A percentile compares a stretch with the other conserved stretches of the same genome.
These are phyloP conservation scores for Illadopsis cleaveri DNA, from an alignment of 2,113 vertebrate species.

Conservation along the genomic window DNA sequence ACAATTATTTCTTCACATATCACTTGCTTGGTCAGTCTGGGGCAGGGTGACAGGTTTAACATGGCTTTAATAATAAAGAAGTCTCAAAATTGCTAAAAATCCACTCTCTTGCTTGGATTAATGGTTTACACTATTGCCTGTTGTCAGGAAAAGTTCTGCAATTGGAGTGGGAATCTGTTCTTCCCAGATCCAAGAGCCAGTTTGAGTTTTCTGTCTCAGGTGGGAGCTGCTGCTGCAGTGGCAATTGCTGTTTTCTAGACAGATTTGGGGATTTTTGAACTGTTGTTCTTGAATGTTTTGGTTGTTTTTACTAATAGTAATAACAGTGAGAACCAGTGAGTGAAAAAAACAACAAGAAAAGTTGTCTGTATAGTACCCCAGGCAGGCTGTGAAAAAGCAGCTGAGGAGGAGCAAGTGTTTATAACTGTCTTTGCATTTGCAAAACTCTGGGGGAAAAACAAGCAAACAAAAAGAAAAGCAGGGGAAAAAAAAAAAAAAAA, in stretches of 20 bases:
- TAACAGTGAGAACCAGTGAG: not conserved
- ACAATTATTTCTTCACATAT: not conserved
- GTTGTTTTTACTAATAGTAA: not conserved
- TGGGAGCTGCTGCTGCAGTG: not conserved
- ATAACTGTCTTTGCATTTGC: not conserved
- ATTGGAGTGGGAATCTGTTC: not conserved
- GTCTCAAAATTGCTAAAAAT: not conserved
- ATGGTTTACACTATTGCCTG: not conserved
- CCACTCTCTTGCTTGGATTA: accelerated
- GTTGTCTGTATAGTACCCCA: not conserved
- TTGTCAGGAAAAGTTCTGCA: not conserved
- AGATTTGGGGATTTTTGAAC: not conserved
- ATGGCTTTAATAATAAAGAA: not conserved
- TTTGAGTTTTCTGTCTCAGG: not conserved
- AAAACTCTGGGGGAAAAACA: not conserved
- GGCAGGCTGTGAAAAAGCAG: not conserved
- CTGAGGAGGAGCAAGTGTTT: not conserved
- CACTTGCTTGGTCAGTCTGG: not conserved
- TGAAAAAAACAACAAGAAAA: not conserved
- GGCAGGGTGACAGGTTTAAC: not conserved
- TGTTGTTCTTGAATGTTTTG: not conserved
- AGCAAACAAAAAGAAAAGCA: not conserved
- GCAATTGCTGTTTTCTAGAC: not conserved
- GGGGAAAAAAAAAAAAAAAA: accelerated
- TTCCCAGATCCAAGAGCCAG: not conserved